Evolutionary conservation across 2,797 vertebrate species (phyloP), one percentile per base, ranked within the genome.

Genomic region (Rhincodon typus): DNA sequence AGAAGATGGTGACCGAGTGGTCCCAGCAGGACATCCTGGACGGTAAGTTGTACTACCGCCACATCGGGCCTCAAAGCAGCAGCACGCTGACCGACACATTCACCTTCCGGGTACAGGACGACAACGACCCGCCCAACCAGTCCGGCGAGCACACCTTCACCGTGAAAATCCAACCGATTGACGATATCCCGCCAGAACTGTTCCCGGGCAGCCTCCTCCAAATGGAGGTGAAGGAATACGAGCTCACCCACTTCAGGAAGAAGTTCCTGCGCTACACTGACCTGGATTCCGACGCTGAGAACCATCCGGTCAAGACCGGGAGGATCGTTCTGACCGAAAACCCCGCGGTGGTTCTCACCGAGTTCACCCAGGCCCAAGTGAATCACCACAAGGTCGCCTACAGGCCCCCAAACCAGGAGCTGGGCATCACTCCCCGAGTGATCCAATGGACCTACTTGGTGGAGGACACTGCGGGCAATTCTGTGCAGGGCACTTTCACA

Each of bases 341-440:
- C 10, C 98, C 98, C 72, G 97, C 97, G 82, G 97, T 79, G 0
- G 96, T 97, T 96, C 97, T 98, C 95, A 97, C 95, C 50, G 97
- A 97, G 96, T 99, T 99, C 97, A 99, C 98, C 84, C 98, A 98
- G 97, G 98, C 98, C 94, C 98, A 99, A 96, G 97, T 99, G 96
- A 99, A 98, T 96, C 98, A 98, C 96, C 98, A 98, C 96, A 99
- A 98, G 97, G 97, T 99, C 95, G 98, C 98, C 21, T 99, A 98
- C 97, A 98, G 96, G 96, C 98, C 98, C 69, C 98, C 98, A 1
- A 97, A 98, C 96, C 98, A 98, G 96, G 98, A 98, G 96, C 96
- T 98, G 79, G 98, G 98, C 87, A 98, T 99, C 96, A 97, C 97
- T 94, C 98, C 98, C 38, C 97, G 98, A 97, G 98, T 99, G 79